Evolutionary conservation across 1,140 invertebrate species (phyloP).

Genomic region (Brachionus koreanus): DNA sequence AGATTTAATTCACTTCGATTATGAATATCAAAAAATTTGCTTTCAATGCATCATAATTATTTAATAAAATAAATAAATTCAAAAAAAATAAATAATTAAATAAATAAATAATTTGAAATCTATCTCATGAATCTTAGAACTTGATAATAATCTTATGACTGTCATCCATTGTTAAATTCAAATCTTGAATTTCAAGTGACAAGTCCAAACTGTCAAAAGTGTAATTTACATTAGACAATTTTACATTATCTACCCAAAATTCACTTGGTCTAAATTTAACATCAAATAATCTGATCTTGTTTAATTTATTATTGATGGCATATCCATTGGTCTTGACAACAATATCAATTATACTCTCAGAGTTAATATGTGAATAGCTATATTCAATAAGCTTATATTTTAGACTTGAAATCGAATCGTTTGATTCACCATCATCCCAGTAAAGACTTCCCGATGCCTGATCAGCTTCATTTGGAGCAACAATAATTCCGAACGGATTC

Average conservation of each 20-base stretch:
- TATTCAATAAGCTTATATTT: slow-evolving; percentile 16
- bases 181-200: slow-evolving; percentile 19
- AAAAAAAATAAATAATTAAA: slow-evolving; percentile 6
- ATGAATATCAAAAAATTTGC: neutral
- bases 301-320: slow-evolving; percentile 18
- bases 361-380: neutral
- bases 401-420: neutral
- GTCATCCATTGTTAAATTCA: neutral
- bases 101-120: slow-evolving; percentile 9
- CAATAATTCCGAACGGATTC: slow-evolving; percentile 44
- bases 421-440: slow-evolving; percentile 47
- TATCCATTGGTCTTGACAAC: neutral
- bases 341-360: slow-evolving; percentile 1
- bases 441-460: slow-evolving; percentile 44
- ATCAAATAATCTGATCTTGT: slow-evolving; percentile 25
- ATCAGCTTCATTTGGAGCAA: slow-evolving; percentile 39
- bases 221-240: neutral
- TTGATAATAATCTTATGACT: slow-evolving; percentile 5
- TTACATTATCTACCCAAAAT: neutral
- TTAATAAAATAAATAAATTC: neutral
- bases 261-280: slow-evolving; percentile 25
- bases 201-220: neutral
- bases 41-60: neutral
- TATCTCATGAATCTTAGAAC: neutral
- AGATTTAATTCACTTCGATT: no score